These are phyloP conservation scores for Oeneis ivallda DNA, from an alignment of 2,888 invertebrate genomes.

Conservation along the genomic window DNA sequence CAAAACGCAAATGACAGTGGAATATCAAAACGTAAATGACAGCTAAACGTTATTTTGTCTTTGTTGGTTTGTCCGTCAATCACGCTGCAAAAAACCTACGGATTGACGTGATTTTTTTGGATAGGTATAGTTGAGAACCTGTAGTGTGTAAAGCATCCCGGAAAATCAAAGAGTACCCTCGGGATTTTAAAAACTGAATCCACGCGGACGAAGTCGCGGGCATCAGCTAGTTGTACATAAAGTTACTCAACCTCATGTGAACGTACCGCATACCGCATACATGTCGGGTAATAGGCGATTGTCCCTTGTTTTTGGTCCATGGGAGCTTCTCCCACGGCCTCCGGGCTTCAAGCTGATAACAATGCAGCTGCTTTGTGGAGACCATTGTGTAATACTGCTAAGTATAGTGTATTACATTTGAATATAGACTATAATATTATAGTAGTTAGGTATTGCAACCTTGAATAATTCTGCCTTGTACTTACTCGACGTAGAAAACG, in stretches of 20 bases:
- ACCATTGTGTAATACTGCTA: conserved; percentile 47
- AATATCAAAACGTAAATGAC: no score
- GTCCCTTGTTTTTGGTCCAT: conserved; percentile 43
- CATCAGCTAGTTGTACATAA: no score
- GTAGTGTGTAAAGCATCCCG: no score
- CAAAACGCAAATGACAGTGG: no score
- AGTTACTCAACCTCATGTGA: conserved; percentile 48
- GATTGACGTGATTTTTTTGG: no score
- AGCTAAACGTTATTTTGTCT: no score
- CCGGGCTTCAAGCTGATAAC: conserved; percentile 40
- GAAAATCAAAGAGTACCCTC: no score
- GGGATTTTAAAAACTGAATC: no score
- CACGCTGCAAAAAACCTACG: no score
- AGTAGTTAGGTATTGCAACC: conserved; percentile 1
- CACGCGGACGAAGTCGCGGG: no score
- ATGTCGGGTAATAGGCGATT: conserved; percentile 40
- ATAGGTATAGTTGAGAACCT: no score
- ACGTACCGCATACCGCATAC: conserved; percentile 38
- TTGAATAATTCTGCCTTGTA: conserved; percentile 15
- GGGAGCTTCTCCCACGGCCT: conserved; percentile 63
- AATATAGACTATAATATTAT: background rate
- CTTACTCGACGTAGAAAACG: background rate
- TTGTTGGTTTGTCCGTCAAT: no score
- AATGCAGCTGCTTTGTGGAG: conserved; percentile 42
- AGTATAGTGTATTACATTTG: conserved; percentile 25